These are phyloP conservation scores for Eulithis prunata DNA, from an alignment of 2,888 invertebrate genomes.

Conservation along the genomic window DNA sequence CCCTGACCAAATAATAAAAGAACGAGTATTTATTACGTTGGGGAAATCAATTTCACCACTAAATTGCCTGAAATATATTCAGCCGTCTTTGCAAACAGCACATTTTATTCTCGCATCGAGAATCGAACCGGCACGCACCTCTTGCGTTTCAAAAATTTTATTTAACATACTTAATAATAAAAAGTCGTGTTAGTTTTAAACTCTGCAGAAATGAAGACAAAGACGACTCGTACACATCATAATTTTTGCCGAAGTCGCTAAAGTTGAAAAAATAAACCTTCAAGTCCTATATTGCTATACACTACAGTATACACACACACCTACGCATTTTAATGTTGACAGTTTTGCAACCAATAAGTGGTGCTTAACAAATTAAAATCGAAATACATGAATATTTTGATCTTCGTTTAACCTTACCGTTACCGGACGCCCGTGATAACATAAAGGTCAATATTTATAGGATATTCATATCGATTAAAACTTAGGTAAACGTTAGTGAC, in stretches of 20 bases:
- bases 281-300: too few relatives aligned
- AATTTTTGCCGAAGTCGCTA: too few relatives aligned
- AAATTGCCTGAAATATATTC: slow-evolving; percentile 7
- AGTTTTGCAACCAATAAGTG: background rate
- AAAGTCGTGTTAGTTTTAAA: too few relatives aligned
- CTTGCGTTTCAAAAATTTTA: too few relatives aligned
- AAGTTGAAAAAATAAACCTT: too few relatives aligned
- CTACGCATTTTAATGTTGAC: too few relatives aligned
- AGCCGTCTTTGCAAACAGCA: background rate
- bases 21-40: slow-evolving; percentile 10
- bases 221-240: too few relatives aligned
- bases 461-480: background rate
- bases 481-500: background rate
- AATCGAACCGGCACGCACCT: background rate
- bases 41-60: slow-evolving; percentile 7
- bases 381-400: background rate
- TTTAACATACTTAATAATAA: too few relatives aligned
- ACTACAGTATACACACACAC: too few relatives aligned
- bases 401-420: slow-evolving; percentile 6
- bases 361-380: background rate
- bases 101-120: background rate
- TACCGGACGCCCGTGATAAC: background rate
- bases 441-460: background rate
- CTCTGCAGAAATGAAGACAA: too few relatives aligned
- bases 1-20: slow-evolving; percentile 24